These are phyloP conservation scores for Fistularia commersonii DNA, from an alignment of 2,797 vertebrate species.

Conservation along the genomic window DNA sequence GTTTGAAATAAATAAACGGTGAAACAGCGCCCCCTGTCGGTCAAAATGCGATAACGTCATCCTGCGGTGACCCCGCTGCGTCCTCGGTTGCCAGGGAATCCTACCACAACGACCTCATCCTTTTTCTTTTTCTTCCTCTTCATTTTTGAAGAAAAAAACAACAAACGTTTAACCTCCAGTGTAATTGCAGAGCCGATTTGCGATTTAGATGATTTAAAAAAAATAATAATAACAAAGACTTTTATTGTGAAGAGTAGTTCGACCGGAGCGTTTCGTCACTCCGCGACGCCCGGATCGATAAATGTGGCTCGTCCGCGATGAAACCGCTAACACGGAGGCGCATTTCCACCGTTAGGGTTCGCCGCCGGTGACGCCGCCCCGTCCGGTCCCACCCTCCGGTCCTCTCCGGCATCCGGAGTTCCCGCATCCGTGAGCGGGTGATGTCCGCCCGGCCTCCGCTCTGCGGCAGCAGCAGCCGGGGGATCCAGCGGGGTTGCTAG, in stretches of 20 bases:
- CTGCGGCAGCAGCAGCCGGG: conserved; percentile 49
- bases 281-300: conserved; percentile 38
- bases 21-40: conserved; percentile 30
- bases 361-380: conserved; percentile 1
- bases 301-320: conserved; percentile 21
- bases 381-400: neutral
- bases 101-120: conserved; percentile 17
- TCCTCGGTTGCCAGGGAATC: conserved; percentile 74
- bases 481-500: neutral
- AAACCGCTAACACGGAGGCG: conserved; percentile 24
- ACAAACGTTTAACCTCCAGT: neutral
- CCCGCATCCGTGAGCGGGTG: conserved; percentile 11
- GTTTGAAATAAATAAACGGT: neutral
- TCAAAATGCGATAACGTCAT: fast-evolving
- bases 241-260: conserved; percentile 44
- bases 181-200: too few relatives aligned
- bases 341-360: neutral
- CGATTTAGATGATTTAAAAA: too few relatives aligned
- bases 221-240: conserved; percentile 1
- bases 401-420: too few relatives aligned
- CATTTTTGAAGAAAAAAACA: neutral
- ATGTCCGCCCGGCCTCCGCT: conserved; percentile 54
- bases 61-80: conserved; percentile 47
- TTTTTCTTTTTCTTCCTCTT: neutral
- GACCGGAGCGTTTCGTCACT: conserved; percentile 37